Conservation (phyloP, 2,888 invertebrate genomes). For the Heteropelma amictum region DNA sequence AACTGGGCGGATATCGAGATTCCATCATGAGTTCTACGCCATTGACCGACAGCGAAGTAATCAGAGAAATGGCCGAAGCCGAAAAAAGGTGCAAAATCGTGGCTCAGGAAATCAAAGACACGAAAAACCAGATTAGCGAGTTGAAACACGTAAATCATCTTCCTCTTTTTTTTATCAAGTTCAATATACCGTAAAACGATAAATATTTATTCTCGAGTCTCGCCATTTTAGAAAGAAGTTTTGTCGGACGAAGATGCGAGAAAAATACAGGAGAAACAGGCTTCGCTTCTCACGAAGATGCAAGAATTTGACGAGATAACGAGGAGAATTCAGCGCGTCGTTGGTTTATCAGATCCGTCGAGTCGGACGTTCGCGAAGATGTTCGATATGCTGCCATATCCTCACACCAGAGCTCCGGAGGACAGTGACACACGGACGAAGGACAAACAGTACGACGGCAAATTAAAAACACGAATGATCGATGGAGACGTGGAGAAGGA, state of each 20-base stretch:
- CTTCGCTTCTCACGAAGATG: slow-evolving; percentile 81
- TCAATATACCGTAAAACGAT: too few species aligned
- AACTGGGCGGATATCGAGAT: slow-evolving; percentile 59
- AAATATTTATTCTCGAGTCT: neutral
- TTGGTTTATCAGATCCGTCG: slow-evolving; percentile 77
- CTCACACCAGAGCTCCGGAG: slow-evolving; percentile 54
- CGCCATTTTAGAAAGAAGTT: slow-evolving; percentile 79
- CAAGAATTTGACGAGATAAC: slow-evolving; percentile 82
- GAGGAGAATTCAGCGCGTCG: slow-evolving; percentile 80
- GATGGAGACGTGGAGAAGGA: slow-evolving; percentile 40
- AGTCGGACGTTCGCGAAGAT: slow-evolving; percentile 67
- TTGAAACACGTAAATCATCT: slow-evolving; percentile 72
- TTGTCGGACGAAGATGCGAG: slow-evolving; percentile 81
- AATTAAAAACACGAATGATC: slow-evolving; percentile 5
- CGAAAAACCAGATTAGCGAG: slow-evolving; percentile 77
- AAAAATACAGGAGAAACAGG: slow-evolving; percentile 81
- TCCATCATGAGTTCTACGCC: slow-evolving; percentile 64
- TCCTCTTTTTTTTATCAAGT: too few species aligned
- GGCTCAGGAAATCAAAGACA: slow-evolving; percentile 77
- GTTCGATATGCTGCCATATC: slow-evolving; percentile 66
- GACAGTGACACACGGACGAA: slow-evolving; percentile 1
- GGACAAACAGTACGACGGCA: too few species aligned
- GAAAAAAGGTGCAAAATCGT: slow-evolving; percentile 74
- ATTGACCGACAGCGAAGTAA: slow-evolving; percentile 69
- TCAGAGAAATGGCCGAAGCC: slow-evolving; percentile 78